Conservation (phyloP, 2,888 invertebrate genomes). For the Lagria hirta region DNA sequence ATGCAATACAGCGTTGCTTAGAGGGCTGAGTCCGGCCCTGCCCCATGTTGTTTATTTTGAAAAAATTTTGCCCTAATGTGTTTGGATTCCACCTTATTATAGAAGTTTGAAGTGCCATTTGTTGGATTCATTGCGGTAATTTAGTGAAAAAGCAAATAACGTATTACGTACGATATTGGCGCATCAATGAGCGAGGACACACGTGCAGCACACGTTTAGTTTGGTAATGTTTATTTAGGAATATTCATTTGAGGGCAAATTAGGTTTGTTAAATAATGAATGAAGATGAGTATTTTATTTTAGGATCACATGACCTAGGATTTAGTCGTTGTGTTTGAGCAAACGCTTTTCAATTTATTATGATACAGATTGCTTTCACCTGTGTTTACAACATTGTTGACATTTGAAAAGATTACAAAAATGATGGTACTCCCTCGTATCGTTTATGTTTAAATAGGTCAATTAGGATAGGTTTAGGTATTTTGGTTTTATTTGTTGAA, state of each 20-base stretch:
- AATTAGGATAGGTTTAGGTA: no score
- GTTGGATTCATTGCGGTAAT: no score
- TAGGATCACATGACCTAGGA: neutral
- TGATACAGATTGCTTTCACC: constrained; percentile 12
- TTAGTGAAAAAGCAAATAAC: no score
- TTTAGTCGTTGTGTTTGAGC: constrained; percentile 1
- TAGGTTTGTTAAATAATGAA: neutral
- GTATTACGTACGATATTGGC: no score
- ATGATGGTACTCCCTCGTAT: neutral
- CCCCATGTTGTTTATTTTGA: no score
- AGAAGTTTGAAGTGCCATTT: no score
- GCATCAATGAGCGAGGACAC: no score
- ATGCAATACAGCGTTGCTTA: no score
- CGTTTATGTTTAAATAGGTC: neutral
- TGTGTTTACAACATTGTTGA: constrained; percentile 11
- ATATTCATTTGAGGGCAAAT: neutral
- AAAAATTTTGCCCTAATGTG: no score
- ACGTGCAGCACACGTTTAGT: constrained; percentile 5
- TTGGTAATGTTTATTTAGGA: neutral
- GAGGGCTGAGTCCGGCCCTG: no score
- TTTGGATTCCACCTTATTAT: no score
- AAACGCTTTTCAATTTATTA: constrained; percentile 4
- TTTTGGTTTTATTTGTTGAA: no score
- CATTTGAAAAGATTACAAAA: constrained; percentile 11
- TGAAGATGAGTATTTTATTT: constrained; percentile 1